These are phyloP conservation scores for Eurystomus glaucurus DNA, from an alignment of 2,797 vertebrate species.

Conservation along the genomic window DNA sequence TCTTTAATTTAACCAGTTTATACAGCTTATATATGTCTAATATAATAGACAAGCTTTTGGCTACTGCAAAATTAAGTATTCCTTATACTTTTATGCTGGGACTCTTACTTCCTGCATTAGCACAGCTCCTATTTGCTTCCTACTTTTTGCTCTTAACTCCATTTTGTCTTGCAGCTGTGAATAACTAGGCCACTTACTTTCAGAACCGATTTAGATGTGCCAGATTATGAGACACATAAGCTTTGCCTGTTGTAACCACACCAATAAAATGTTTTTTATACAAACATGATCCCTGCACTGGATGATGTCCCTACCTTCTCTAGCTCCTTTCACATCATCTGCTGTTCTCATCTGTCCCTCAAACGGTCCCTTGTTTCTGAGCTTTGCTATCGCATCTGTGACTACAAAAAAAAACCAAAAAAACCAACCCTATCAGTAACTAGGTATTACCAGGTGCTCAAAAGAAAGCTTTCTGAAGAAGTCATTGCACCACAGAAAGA, in stretches of 20 bases:
- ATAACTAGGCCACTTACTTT: neutral
- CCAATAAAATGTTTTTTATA: fast-evolving
- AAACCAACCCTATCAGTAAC: neutral
- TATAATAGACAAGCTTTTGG: neutral
- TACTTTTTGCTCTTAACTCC: neutral
- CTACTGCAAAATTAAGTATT: neutral
- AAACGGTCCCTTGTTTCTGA: neutral
- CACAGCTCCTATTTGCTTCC: neutral
- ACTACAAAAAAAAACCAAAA: neutral
- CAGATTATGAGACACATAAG: neutral
- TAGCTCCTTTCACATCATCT: neutral
- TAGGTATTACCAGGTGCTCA: neutral
- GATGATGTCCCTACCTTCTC: neutral
- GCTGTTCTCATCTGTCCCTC: neutral
- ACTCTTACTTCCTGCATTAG: neutral
- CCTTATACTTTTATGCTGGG: neutral
- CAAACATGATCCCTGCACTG: neutral
- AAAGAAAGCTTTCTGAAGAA: neutral
- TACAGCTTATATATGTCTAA: neutral
- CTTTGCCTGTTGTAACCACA: neutral
- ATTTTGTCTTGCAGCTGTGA: neutral
- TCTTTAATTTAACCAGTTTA: neutral
- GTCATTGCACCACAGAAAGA: neutral
- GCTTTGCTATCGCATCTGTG: neutral
- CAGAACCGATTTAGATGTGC: neutral